These are phyloP conservation scores for Argopecten irradians DNA, from an alignment of 1,140 invertebrate genomes.

Conservation along the genomic window DNA sequence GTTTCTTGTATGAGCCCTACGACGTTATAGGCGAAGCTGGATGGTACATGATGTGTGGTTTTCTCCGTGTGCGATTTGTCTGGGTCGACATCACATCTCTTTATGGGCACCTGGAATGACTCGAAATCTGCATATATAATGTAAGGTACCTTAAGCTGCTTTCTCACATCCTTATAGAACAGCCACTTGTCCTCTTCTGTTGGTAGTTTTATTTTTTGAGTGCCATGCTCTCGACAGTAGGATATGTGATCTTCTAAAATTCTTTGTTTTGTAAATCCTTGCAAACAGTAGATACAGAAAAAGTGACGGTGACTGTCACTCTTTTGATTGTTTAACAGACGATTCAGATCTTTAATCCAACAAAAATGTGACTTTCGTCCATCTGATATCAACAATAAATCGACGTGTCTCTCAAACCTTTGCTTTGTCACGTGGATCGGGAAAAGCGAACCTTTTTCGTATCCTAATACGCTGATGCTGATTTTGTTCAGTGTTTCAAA, in stretches of 20 bases:
- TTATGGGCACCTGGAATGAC: neutral
- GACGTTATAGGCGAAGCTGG: constrained; percentile 44
- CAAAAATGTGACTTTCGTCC: constrained; percentile 21
- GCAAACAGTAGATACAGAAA: no score
- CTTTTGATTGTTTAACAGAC: neutral
- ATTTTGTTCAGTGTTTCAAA: constrained; percentile 30
- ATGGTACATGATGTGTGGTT: constrained; percentile 18
- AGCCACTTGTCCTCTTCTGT: constrained; percentile 33
- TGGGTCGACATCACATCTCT: neutral
- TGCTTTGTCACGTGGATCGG: constrained; percentile 29
- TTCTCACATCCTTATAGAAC: constrained; percentile 21
- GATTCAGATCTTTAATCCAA: constrained; percentile 24
- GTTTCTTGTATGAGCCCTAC: constrained; percentile 31
- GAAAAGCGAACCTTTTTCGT: constrained; percentile 26
- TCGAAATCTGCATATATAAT: constrained; percentile 30
- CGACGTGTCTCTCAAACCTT: neutral
- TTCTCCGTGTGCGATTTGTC: constrained; percentile 8
- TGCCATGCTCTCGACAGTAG: constrained; percentile 24
- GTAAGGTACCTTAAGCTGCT: constrained; percentile 37
- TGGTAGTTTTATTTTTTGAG: neutral
- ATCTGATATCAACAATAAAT: constrained; percentile 23
- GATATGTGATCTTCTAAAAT: constrained; percentile 10
- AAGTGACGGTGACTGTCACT: neutral
- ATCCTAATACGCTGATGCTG: constrained; percentile 25
- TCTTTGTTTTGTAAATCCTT: no score